phyloP scores from a whole-genome alignment of 2,113 vertebrate genomes.

The Crypturellus undulatus region DNA sequence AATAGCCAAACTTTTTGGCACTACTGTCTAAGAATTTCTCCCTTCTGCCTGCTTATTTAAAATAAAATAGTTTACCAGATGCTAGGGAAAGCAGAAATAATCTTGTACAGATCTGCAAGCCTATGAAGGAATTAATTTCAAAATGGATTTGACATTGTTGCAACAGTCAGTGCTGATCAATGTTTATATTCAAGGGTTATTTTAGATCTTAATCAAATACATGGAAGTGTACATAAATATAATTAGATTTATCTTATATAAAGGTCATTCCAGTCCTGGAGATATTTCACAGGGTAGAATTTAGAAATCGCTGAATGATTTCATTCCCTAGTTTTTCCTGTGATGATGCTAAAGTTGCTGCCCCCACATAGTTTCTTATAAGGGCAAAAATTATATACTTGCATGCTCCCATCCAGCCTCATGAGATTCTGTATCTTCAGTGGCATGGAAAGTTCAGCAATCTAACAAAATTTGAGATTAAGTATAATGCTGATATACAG shows the following conservation, averaged over 20 bases:
- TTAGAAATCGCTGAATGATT: neutral
- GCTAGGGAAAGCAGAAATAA: neutral
- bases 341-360: neutral
- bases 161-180: neutral
- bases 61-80: neutral
- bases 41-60: neutral
- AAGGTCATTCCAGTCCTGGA: neutral
- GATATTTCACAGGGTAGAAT: neutral
- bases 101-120: neutral
- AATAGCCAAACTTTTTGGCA: neutral
- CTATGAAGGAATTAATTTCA: neutral
- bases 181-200: neutral
- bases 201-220: neutral
- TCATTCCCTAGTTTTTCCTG: neutral
- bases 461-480: neutral
- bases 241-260: neutral
- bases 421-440: neutral
- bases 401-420: neutral
- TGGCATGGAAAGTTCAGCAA: neutral
- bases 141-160: neutral
- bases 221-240: neutral
- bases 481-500: neutral
- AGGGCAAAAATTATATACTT: neutral
- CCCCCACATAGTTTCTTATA: neutral
- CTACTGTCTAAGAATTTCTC: neutral